These are phyloP conservation scores for Entomyzon cyanotis DNA, from an alignment of 2,113 vertebrate species.

Conservation along the genomic window DNA sequence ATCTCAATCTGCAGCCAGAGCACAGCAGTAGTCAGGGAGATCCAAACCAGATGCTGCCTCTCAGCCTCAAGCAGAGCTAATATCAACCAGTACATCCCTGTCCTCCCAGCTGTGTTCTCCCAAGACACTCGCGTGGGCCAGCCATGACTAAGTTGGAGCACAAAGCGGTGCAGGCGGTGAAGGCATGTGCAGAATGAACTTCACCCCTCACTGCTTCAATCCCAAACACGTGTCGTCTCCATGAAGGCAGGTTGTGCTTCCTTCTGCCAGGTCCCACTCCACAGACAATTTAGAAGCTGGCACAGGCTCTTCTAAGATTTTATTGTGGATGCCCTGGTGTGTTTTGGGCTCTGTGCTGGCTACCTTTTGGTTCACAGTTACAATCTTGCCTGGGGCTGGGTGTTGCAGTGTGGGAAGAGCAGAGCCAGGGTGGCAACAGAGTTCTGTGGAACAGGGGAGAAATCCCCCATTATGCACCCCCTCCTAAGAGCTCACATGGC, in stretches of 20 bases:
- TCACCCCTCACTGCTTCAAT: neutral
- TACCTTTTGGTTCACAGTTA: neutral
- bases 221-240: neutral
- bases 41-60: neutral
- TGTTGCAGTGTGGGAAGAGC: neutral
- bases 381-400: neutral
- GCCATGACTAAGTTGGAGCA: neutral
- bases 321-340: neutral
- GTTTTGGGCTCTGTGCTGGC: neutral
- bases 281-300: neutral
- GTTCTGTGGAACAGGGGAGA: neutral
- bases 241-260: neutral
- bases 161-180: neutral
- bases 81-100: neutral
- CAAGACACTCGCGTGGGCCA: neutral
- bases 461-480: neutral
- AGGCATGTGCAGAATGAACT: neutral
- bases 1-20: neutral
- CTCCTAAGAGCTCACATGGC: neutral
- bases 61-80: neutral
- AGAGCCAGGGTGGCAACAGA: neutral
- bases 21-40: neutral
- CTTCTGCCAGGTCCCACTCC: neutral
- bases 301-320: neutral
- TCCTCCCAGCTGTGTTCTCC: neutral